Evolutionary conservation across 2,888 invertebrate species (phyloP).

Genomic region (Torymus texanus): DNA sequence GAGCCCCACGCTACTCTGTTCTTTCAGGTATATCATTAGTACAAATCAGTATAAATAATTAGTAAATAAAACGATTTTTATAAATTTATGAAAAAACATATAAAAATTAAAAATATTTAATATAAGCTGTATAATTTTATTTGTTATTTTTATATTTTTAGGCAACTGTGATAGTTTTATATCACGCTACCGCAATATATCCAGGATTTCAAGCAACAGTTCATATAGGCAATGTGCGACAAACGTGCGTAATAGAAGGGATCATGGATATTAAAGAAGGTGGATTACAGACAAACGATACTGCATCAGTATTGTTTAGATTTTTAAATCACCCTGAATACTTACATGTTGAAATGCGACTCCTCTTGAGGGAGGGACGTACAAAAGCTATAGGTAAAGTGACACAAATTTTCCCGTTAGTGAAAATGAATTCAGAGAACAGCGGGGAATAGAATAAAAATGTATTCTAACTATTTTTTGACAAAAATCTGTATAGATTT

Average conservation of each 20-base stretch:
- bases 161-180: slow-evolving; percentile 93
- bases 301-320: slow-evolving; percentile 90
- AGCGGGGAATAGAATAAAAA: slow-evolving; percentile 32
- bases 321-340: slow-evolving; percentile 94
- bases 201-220: slow-evolving; percentile 94
- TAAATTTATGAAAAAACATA: neutral
- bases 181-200: slow-evolving; percentile 89
- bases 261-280: slow-evolving; percentile 81
- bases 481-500: neutral
- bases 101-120: neutral
- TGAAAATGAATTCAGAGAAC: slow-evolving; percentile 60
- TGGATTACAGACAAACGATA: slow-evolving; percentile 87
- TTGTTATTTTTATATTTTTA: slow-evolving; percentile 68
- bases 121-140: too few relatives aligned
- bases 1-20: slow-evolving; percentile 76
- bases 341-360: slow-evolving; percentile 85
- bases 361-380: slow-evolving; percentile 89
- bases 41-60: slow-evolving; percentile 1
- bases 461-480: slow-evolving; percentile 3
- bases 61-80: neutral
- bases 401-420: slow-evolving; percentile 82
- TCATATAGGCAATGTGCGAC: slow-evolving; percentile 95
- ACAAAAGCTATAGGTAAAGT: slow-evolving; percentile 92
- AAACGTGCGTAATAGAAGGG: slow-evolving; percentile 93
- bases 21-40: slow-evolving; percentile 75